Evolutionary conservation across 2,797 vertebrate species (phyloP).

Genomic region (Falco rusticolus): DNA sequence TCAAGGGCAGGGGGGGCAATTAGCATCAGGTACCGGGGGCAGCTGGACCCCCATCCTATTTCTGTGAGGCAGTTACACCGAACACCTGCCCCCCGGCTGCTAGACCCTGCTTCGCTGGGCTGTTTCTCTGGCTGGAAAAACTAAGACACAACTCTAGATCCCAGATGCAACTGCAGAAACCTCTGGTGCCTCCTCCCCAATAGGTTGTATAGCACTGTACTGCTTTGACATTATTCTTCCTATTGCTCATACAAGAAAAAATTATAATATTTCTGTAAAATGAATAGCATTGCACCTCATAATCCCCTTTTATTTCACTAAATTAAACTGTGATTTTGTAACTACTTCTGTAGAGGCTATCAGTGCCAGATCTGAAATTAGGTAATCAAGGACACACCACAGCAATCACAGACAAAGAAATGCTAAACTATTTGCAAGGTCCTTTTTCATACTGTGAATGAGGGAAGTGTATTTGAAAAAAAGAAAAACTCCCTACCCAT

Average conservation of each 20-base stretch:
- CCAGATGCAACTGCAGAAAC: not conserved
- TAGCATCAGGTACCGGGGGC: not conserved
- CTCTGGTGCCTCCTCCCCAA: not conserved
- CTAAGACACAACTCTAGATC: no score
- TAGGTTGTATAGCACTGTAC: not conserved
- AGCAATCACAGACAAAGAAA: not conserved
- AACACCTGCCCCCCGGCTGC: accelerated
- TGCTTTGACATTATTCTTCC: not conserved
- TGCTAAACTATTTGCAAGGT: not conserved
- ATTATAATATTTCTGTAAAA: not conserved
- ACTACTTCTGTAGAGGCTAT: not conserved
- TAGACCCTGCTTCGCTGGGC: not conserved
- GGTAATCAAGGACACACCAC: not conserved
- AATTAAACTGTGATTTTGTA: not conserved
- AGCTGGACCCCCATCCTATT: accelerated
- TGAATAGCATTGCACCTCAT: not conserved
- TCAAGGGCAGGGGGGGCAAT: not conserved
- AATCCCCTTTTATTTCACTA: not conserved
- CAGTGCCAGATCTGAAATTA: not conserved
- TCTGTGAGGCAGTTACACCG: not conserved
- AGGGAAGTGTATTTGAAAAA: not conserved
- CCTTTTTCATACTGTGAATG: not conserved
- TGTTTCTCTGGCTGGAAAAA: not conserved
- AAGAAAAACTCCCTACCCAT: not conserved
- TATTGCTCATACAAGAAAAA: not conserved